Conservation (phyloP, 1,140 invertebrate genomes). For the Popillia japonica region DNA sequence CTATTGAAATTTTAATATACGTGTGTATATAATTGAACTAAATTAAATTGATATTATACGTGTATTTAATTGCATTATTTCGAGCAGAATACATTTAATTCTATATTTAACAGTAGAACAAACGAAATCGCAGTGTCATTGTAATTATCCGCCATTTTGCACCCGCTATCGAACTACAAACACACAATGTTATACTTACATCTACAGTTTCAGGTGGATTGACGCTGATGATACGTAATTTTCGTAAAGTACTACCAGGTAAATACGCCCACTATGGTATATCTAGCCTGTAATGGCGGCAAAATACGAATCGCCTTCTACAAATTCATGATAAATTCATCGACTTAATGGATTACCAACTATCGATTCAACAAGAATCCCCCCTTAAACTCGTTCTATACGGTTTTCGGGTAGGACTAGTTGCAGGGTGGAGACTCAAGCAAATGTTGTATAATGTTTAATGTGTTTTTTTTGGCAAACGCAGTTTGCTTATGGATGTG, state of each 20-base stretch:
- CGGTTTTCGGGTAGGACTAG: background rate
- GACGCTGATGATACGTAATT: conserved; percentile 6
- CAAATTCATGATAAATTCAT: conserved; percentile 33
- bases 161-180: background rate
- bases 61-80: too few relatives aligned
- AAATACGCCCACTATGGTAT: conserved; percentile 3
- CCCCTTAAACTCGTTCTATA: background rate
- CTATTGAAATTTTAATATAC: too few relatives aligned
- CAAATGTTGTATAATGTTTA: background rate
- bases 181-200: background rate
- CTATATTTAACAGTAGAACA: background rate
- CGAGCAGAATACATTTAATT: background rate
- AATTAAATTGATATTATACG: too few relatives aligned
- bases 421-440: background rate
- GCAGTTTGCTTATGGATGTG: background rate
- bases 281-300: conserved; percentile 4
- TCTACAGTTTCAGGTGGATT: background rate
- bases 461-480: background rate
- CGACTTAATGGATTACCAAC: conserved; percentile 26
- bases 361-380: conserved; percentile 21
- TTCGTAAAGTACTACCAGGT: conserved; percentile 6
- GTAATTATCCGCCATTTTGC: background rate
- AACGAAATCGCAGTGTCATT: background rate
- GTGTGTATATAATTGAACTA: too few relatives aligned
- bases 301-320: background rate